phyloP scores from a whole-genome alignment of 2,113 vertebrate genomes.

The Amazona guildingii region DNA sequence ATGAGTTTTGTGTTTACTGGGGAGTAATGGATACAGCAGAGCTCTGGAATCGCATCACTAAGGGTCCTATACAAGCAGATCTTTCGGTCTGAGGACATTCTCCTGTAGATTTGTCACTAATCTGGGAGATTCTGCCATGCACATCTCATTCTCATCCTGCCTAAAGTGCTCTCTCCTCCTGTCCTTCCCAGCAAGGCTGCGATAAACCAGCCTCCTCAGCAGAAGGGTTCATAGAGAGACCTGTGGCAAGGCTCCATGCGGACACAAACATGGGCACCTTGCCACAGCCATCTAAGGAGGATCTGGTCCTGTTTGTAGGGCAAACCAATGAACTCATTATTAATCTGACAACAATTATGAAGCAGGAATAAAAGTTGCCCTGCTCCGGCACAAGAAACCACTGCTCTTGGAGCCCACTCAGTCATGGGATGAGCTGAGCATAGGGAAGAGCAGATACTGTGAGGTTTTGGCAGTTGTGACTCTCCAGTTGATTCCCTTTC shows the following conservation, averaged over 20 bases:
- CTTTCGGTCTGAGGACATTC: background rate
- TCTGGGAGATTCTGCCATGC: background rate
- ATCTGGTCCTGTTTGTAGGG: background rate
- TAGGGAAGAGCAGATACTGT: background rate
- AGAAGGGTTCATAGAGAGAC: accelerated
- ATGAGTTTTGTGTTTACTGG: background rate
- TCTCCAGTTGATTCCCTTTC: background rate
- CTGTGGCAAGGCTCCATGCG: background rate
- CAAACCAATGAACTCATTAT: background rate
- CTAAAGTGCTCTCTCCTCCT: background rate
- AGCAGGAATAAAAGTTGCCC: background rate
- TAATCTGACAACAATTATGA: background rate
- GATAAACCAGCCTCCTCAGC: background rate
- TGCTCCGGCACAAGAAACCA: background rate
- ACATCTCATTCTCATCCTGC: background rate
- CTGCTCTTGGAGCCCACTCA: background rate
- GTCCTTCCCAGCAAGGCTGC: background rate
- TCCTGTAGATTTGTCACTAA: background rate
- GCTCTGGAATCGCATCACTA: background rate
- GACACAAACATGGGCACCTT: background rate
- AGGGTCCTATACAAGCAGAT: background rate
- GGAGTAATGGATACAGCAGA: background rate
- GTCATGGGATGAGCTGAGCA: accelerated
- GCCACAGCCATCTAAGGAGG: background rate
- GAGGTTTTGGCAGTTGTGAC: background rate